These are phyloP conservation scores for Notarius lentiginosus DNA, from an alignment of 2,113 vertebrate species.

Conservation along the genomic window DNA sequence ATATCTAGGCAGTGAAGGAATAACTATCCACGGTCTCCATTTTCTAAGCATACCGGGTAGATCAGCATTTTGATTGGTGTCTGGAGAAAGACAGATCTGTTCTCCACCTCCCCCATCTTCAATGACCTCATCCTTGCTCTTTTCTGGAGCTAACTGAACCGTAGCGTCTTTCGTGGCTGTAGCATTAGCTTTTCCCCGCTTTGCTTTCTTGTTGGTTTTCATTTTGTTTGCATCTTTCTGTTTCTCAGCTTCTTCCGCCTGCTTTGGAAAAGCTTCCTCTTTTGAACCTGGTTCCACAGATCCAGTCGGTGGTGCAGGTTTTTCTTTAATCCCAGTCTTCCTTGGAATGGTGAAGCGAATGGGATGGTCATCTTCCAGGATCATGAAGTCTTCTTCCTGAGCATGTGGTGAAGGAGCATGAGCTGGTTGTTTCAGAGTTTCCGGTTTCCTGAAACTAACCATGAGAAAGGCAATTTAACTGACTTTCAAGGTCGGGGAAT, in stretches of 20 bases:
- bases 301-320: background rate
- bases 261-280: background rate
- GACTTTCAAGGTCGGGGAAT: background rate
- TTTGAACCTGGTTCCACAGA: background rate
- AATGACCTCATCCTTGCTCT: background rate
- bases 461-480: background rate
- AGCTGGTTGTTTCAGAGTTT: constrained; percentile 23
- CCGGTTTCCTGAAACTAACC: constrained; percentile 46
- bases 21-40: background rate
- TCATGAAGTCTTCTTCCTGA: constrained; percentile 70
- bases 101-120: background rate
- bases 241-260: background rate
- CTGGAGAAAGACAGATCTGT: background rate
- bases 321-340: constrained; percentile 43
- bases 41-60: background rate
- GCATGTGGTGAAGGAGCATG: constrained; percentile 48
- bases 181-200: background rate
- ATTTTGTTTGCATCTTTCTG: background rate
- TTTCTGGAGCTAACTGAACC: background rate
- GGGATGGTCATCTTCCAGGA: constrained; percentile 67
- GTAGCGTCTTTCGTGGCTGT: background rate
- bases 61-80: background rate
- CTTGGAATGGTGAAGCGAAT: constrained; percentile 61
- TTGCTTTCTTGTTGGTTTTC: background rate
- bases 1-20: background rate